Evolutionary conservation across 2,888 invertebrate species (phyloP).

Genomic region (Sminthurides aquaticus): DNA sequence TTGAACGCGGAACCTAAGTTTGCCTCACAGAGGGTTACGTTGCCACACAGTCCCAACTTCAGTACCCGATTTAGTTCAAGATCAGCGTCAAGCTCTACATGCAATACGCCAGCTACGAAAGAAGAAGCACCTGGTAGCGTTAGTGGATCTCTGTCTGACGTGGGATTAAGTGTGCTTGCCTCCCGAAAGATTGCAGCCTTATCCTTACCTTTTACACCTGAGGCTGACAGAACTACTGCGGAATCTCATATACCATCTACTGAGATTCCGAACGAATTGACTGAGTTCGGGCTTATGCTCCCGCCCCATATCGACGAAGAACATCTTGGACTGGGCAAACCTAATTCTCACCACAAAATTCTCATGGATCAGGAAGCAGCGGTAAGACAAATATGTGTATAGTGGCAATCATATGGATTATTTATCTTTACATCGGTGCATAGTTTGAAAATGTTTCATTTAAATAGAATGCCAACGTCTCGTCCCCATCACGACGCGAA

Average conservation of each 20-base stretch:
- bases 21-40: not conserved
- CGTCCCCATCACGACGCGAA: conserved; percentile 15
- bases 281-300: not conserved
- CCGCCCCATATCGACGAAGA: not conserved
- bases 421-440: not conserved
- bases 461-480: not conserved
- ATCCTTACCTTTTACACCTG: conserved; percentile 15
- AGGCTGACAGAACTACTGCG: not conserved
- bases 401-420: not conserved
- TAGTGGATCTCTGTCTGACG: not conserved
- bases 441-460: not conserved
- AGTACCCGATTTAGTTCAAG: conserved; percentile 1
- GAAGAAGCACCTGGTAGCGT: not conserved
- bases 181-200: conserved; percentile 1
- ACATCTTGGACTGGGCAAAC: not conserved
- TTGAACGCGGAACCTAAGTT: not conserved
- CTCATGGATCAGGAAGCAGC: not conserved
- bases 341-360: not conserved
- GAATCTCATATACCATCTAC: not conserved
- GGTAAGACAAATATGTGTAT: not conserved
- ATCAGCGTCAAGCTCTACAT: not conserved
- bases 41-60: conserved; percentile 15
- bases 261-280: not conserved
- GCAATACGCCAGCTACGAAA: not conserved
- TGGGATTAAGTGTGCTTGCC: not conserved